These are phyloP conservation scores for Gobionotothen gibberifrons DNA, from an alignment of 2,797 vertebrate species.

Conservation along the genomic window DNA sequence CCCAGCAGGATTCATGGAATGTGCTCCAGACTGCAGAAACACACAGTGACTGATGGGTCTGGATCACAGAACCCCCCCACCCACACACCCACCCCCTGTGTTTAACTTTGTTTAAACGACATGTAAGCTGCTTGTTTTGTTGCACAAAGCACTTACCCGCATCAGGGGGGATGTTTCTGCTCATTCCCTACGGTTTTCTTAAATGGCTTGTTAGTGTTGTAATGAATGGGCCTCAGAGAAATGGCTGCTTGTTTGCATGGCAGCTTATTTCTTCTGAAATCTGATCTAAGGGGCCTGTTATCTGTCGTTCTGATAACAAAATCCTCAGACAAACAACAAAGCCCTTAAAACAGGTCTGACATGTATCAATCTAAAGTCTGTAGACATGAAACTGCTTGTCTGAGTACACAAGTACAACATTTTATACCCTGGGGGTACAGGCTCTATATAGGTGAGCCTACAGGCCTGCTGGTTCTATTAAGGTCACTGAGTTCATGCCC, in stretches of 20 bases:
- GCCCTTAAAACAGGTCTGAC: conserved; percentile 25
- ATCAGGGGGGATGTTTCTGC: conserved; percentile 11
- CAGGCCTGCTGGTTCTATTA: neutral
- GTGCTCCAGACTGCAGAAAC: conserved; percentile 71
- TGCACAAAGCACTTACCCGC: conserved; percentile 32
- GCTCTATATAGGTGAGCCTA: neutral
- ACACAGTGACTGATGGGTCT: conserved; percentile 62
- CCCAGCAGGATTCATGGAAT: conserved; percentile 81
- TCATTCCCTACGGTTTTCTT: conserved; percentile 17
- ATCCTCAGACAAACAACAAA: conserved; percentile 31
- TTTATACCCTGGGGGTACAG: neutral
- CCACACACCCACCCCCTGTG: conserved; percentile 1
- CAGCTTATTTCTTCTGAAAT: neutral
- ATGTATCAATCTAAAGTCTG: conserved; percentile 16
- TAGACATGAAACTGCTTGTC: conserved; percentile 21
- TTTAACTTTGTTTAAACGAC: conserved; percentile 53
- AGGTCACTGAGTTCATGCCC: conserved; percentile 14
- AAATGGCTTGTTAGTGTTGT: conserved; percentile 28
- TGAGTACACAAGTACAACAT: neutral
- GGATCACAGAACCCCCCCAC: conserved; percentile 50
- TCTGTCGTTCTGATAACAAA: conserved; percentile 31
- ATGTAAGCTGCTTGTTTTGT: conserved; percentile 43
- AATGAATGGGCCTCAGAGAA: conserved; percentile 5
- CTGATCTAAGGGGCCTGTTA: neutral
- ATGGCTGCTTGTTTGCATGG: conserved; percentile 1